Evolutionary conservation across 92 coral and sea anemone species (phyloP).

Genomic region (Diadumene lineata): DNA sequence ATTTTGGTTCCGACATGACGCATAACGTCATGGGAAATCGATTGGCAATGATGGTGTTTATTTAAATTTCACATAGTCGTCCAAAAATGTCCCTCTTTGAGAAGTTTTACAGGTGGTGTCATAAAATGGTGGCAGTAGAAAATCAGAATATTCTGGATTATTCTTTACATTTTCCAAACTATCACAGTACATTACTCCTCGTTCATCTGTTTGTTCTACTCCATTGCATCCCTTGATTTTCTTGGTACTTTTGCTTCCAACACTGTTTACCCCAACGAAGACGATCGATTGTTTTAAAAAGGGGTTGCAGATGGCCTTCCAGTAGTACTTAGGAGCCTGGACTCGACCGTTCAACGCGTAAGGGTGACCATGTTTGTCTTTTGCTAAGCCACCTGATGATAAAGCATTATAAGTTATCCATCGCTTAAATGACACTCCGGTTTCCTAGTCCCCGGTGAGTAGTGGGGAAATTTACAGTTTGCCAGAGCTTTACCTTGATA

Average conservation of each 20-base stretch:
- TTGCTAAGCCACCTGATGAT: slow-evolving; percentile 6
- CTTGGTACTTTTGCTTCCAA: background rate
- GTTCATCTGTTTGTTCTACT: background rate
- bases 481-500: too few species aligned
- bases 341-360: slow-evolving; percentile 8
- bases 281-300: background rate
- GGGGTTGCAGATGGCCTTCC: slow-evolving; percentile 16
- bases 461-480: too few species aligned
- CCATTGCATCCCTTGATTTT: slow-evolving; percentile 6
- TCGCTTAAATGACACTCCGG: too few species aligned
- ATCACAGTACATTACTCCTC: slow-evolving; percentile 9
- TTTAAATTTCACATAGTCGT: background rate
- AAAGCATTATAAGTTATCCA: too few species aligned
- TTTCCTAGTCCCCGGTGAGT: too few species aligned
- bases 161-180: slow-evolving; percentile 5
- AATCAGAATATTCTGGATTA: slow-evolving; percentile 1
- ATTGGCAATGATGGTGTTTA: too few species aligned
- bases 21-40: too few species aligned
- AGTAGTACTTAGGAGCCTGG: slow-evolving; percentile 14
- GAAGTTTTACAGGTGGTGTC: background rate
- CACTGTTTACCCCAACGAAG: slow-evolving; percentile 1
- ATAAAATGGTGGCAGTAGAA: slow-evolving; percentile 3
- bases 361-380: slow-evolving; percentile 1
- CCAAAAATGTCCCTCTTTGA: slow-evolving; percentile 2
- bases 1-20: too few species aligned